Evolutionary conservation across 2,888 invertebrate genomes (phyloP).

Genomic region (Polyommatus iphigenia): DNA sequence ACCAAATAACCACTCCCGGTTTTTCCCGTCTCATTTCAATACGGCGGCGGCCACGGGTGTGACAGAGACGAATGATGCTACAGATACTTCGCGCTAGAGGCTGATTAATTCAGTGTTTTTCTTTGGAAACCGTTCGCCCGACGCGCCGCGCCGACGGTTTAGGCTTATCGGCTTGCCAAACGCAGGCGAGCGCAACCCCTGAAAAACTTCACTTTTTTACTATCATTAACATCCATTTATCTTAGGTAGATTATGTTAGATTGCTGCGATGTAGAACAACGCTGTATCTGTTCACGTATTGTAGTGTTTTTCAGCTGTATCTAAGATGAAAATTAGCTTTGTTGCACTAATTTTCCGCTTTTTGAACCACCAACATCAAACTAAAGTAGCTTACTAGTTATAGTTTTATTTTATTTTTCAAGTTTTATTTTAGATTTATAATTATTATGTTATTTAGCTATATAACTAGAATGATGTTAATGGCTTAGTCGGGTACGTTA

Average conservation of each 20-base stretch:
- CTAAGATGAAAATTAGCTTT: background rate
- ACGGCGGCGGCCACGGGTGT: constrained; percentile 50
- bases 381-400: background rate
- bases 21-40: constrained; percentile 59
- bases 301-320: background rate
- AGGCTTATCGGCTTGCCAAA: constrained; percentile 51
- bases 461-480: background rate
- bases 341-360: background rate
- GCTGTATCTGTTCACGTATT: background rate
- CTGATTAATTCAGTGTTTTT: constrained; percentile 77
- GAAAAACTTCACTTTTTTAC: constrained; percentile 28
- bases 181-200: constrained; percentile 29
- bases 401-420: too few relatives aligned
- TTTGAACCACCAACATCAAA: background rate
- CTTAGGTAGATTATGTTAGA: constrained; percentile 9
- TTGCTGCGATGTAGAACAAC: background rate
- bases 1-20: constrained; percentile 70
- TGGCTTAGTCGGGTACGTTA: background rate
- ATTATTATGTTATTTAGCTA: too few relatives aligned
- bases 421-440: too few relatives aligned
- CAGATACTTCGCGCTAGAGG: constrained; percentile 64
- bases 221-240: constrained; percentile 28
- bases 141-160: constrained; percentile 64
- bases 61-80: constrained; percentile 65
- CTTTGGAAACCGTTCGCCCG: constrained; percentile 64